A percentile compares a stretch with the other conserved stretches of the same genome.
Evolutionary conservation across 2,797 vertebrate genomes (phyloP).

Genomic region (Pangasius mekongensis): DNA sequence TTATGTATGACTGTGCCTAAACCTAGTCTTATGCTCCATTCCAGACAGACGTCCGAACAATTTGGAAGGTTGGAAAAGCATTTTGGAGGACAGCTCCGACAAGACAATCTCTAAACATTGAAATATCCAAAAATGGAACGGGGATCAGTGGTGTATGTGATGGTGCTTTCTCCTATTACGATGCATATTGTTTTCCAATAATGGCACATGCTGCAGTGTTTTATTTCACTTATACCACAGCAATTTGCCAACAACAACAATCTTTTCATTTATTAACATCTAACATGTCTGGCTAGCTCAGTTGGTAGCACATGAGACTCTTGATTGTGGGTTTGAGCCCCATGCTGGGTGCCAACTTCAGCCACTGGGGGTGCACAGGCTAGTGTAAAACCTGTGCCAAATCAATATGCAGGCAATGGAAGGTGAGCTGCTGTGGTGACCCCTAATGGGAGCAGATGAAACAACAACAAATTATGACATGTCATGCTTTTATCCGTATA

Average conservation of each 20-base stretch:
- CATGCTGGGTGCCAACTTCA: too few relatives aligned
- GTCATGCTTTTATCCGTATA: too few relatives aligned
- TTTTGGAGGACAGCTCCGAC: neutral
- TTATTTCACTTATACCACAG: neutral
- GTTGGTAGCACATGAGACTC: too few relatives aligned
- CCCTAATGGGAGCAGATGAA: too few relatives aligned
- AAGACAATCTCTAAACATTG: neutral
- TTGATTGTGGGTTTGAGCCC: too few relatives aligned
- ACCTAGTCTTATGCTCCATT: neutral
- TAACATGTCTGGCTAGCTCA: too few relatives aligned
- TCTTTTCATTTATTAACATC: too few relatives aligned
- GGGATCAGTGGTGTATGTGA: neutral
- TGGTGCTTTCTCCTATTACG: neutral
- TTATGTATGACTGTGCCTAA: neutral
- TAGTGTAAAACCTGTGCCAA: too few relatives aligned
- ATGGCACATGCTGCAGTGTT: neutral
- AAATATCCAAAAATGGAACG: neutral
- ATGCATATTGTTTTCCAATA: neutral
- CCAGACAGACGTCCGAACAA: neutral
- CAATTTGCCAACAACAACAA: neutral
- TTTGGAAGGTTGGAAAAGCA: neutral
- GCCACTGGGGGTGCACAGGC: too few relatives aligned
- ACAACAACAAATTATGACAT: too few relatives aligned
- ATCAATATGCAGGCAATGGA: too few relatives aligned
- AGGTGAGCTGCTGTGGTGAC: too few relatives aligned